phyloP scores from a whole-genome alignment of 2,888 invertebrate genomes.

The Leptinotarsa rubiginosa region DNA sequence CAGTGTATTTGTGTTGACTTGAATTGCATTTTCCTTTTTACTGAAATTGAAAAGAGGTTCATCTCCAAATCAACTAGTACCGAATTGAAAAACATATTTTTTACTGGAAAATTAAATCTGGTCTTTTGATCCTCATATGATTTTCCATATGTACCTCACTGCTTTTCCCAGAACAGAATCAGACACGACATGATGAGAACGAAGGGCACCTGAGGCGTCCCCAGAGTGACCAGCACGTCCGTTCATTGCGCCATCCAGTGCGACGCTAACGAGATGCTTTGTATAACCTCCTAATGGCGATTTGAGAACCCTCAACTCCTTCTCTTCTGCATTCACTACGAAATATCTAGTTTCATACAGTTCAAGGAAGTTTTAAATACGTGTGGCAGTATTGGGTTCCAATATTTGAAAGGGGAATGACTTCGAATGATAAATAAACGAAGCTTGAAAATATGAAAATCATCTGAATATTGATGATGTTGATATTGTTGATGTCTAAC shows the following conservation, averaged over 20 bases:
- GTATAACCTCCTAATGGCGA: slow-evolving; percentile 25
- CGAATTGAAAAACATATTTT: background rate
- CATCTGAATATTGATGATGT: no score
- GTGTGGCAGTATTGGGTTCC: background rate
- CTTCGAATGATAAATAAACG: no score
- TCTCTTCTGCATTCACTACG: background rate
- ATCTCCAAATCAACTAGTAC: no score
- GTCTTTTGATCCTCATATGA: no score
- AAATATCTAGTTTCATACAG: slow-evolving; percentile 21
- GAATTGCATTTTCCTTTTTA: no score
- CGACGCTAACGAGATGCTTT: slow-evolving; percentile 26
- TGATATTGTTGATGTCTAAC: no score
- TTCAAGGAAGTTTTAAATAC: slow-evolving; percentile 12
- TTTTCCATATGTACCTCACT: background rate
- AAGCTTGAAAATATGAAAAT: no score
- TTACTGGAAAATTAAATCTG: background rate
- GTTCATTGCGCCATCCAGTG: slow-evolving; percentile 55
- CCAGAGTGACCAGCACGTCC: slow-evolving; percentile 61
- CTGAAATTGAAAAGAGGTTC: no score
- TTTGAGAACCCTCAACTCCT: slow-evolving; percentile 24
- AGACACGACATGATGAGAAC: slow-evolving; percentile 59
- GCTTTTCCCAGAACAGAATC: background rate
- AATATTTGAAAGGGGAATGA: no score
- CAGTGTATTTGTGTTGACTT: no score
- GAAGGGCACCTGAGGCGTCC: slow-evolving; percentile 63